Base-by-base conservation (phyloP, 2,888 invertebrate species). In the Ypsolopha scabrella region DNA sequence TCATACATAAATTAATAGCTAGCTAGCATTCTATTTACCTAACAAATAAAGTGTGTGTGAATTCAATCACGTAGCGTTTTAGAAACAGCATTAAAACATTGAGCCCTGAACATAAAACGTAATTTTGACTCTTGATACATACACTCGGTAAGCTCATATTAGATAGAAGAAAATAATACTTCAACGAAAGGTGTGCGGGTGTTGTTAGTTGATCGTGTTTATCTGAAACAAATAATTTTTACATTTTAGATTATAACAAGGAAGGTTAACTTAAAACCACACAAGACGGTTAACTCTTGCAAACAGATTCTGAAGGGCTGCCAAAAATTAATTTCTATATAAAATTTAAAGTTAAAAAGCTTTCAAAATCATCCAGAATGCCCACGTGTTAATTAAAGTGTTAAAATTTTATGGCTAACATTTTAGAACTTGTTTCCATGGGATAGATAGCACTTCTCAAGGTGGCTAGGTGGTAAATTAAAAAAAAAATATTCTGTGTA, bases 121-220 rank as follows among this genome's bases (percentile, higher is more conserved):
- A 11, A 35, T 46, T 7, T 7, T n/a, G 45, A 43, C 46, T 46
- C 33, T 14, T n/a, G 36, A n/a, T n/a, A n/a, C 2, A 24, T 24
- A 24, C 24, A 24, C 24, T 24, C 4, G 37, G 9, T 47, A 47
- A 47, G 47, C 47, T 47, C 47, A 6, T 36, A 36, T 37, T 37
- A 11, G n/a, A 2, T 34, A 13, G 43, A 7, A 10, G 9, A 35
- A 41, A 54, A 36, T 50, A 52, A 44, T 53, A 48, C 24, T 53
- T 44, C 39, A 46, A 51, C 13, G 44, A 47, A 41, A 38, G 39
- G 24, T 39, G 44, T 33, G 51, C n/a, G 34, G 35, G 48, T 43
- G 51, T 49, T 68, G 60, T 70, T 72, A 88, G 59, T 85, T 88
- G 52, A 86, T 54, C 35, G 88, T 88, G 65, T 88, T 88, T 54